Evolutionary conservation across 2,888 invertebrate genomes (phyloP), one percentile per base, ranked within the genome.

Genomic region (Rhyacophila evoluta): DNA sequence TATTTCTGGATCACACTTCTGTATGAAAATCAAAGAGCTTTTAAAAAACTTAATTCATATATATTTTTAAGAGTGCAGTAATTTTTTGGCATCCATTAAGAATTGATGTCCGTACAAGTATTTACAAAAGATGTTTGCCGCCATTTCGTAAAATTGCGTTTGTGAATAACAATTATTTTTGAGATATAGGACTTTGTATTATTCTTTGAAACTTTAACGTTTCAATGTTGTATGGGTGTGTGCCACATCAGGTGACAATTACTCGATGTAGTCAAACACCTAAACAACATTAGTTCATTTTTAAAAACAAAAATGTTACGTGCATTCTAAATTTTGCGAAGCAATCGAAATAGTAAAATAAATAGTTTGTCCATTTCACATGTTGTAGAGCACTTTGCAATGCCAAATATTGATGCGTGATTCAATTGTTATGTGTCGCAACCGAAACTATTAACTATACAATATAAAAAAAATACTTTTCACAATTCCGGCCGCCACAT

Each of bases 191-290:
- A 55, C 55, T 55, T 55, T 19, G 19, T 55, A 55, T 55, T 25
- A 55, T 55, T 55, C 25, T 25, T 55, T 55, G 55, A 55, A 25
- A 55, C 55, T 3, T 55, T 19, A 67, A 28, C 29, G 28, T 55
- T 33, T 25, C 38, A 11, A 70, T 74, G 82, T 82, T 82, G 80
- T 72, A 82, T 82, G 80, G 82, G 82, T 80, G 79, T 90, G 90
- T 88, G 89, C 86, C 85, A 86, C 89, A 89, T 89, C 89, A 88
- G 85, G 27, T 25, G 38, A 12, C 27, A 1, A 38, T 6, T 12
- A 27, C 27, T 70, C 88, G 89, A 89, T 90, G 90, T 87, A 83
- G 85, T 84, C 89, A 88, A 89, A 90, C 89, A 85, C 89, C 89
- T 89, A 86, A 84, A 86, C 85, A 89, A 89, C 85, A 73, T 12